Percentiles rank a stretch among this genome's conserved stretches.
phyloP scores from a whole-genome alignment of 1,140 invertebrate genomes.

The Ericerus pela region DNA sequence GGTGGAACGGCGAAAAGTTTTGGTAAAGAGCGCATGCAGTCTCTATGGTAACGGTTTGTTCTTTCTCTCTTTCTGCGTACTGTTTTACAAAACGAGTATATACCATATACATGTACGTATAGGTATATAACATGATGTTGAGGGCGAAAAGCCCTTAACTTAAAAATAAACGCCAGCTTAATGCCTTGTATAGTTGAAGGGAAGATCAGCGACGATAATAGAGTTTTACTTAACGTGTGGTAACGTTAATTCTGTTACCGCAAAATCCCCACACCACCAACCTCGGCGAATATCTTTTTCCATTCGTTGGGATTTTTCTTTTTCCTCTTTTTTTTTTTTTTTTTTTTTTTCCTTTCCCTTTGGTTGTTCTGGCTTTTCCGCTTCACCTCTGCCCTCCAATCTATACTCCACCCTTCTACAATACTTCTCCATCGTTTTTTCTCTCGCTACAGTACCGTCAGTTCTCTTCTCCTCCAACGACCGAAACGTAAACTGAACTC shows the following conservation, averaged over 20 bases:
- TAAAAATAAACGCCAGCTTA: constrained; percentile 7
- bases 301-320: background rate
- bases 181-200: background rate
- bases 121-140: no score
- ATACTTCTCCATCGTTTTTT: no score
- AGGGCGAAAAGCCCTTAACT: constrained; percentile 5
- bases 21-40: background rate
- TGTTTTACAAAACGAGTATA: background rate
- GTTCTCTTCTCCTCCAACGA: no score
- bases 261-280: background rate
- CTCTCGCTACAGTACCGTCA: no score
- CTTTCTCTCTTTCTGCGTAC: background rate
- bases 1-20: constrained; percentile 1
- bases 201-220: constrained; percentile 10
- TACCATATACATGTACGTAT: no score
- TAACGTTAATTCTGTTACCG: constrained; percentile 10
- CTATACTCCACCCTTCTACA: no score
- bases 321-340: background rate
- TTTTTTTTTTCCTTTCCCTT: background rate
- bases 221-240: constrained; percentile 12
- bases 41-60: constrained; percentile 11
- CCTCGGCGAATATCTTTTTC: background rate
- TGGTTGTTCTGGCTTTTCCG: no score
- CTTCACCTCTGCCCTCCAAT: no score
- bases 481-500: no score